phyloP scores from a whole-genome alignment of 2,797 vertebrate genomes.

The Austrolebias charrua region DNA sequence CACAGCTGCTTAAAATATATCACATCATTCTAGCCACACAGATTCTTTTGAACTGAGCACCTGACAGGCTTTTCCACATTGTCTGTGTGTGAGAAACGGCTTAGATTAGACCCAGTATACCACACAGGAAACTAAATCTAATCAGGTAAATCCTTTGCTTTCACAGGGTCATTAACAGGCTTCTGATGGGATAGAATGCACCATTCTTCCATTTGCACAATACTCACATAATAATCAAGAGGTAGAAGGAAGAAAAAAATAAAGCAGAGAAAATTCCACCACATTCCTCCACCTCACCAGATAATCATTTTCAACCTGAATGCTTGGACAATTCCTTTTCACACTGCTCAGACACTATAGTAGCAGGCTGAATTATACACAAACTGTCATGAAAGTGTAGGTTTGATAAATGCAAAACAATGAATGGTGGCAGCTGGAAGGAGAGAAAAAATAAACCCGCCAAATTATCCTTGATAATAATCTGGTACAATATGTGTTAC shows the following conservation, averaged over 20 bases:
- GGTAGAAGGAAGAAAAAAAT: conserved; percentile 5
- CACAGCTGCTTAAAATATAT: not conserved
- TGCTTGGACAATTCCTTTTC: not conserved
- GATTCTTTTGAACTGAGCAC: conserved; percentile 4
- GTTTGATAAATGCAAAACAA: not conserved
- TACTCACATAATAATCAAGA: conserved; percentile 20
- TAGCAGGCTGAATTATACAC: not conserved
- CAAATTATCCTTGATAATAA: not conserved
- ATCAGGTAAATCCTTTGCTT: conserved; percentile 33
- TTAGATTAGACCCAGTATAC: conserved; percentile 31
- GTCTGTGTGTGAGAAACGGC: conserved; percentile 8
- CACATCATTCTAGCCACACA: conserved; percentile 11
- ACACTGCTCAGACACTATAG: conserved; percentile 1
- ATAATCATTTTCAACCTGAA: conserved; percentile 28
- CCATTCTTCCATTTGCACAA: conserved; percentile 26
- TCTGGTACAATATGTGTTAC: not conserved
- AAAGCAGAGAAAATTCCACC: conserved; percentile 31
- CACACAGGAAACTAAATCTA: conserved; percentile 28
- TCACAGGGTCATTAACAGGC: conserved; percentile 23
- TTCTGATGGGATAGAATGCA: conserved; percentile 20
- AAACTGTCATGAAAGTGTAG: not conserved
- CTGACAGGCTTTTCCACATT: conserved; percentile 32
- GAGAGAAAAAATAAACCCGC: not conserved
- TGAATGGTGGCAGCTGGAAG: not conserved
- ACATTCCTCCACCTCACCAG: conserved; percentile 17